Evolutionary conservation across 2,888 invertebrate genomes (phyloP).

Genomic region (Heliconius cydno): DNA sequence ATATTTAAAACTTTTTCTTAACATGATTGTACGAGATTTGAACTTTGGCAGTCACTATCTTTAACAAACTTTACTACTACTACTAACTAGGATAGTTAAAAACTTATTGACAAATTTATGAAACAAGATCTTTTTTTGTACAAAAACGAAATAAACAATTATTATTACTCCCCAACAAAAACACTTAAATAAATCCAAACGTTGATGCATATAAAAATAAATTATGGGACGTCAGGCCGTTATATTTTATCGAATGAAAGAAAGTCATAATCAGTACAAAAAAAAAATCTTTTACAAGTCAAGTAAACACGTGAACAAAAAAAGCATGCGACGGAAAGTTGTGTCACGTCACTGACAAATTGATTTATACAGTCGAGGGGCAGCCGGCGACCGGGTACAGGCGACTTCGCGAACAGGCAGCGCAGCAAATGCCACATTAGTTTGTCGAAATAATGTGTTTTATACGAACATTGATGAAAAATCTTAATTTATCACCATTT

Average conservation of each 20-base stretch:
- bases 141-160: slow-evolving; percentile 8
- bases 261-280: slow-evolving; percentile 34
- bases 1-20: no score
- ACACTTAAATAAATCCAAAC: slow-evolving; percentile 2
- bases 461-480: slow-evolving; percentile 17
- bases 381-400: slow-evolving; percentile 49
- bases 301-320: slow-evolving; percentile 41
- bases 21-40: no score
- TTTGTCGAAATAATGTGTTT: slow-evolving; percentile 5
- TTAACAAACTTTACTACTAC: neutral
- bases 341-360: slow-evolving; percentile 76
- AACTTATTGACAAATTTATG: neutral
- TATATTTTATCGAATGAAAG: slow-evolving; percentile 34
- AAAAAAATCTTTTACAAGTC: slow-evolving; percentile 34
- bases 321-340: slow-evolving; percentile 45
- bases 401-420: slow-evolving; percentile 61
- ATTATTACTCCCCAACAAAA: neutral
- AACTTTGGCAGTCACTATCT: no score
- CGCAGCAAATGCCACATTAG: slow-evolving; percentile 45
- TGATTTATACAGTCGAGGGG: slow-evolving; percentile 75
- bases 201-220: slow-evolving; percentile 25
- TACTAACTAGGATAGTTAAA: neutral
- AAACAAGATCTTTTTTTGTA: neutral
- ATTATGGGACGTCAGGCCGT: slow-evolving; percentile 25
- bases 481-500: neutral